Percentiles rank a stretch among this genome's conserved stretches.
phyloP scores from a whole-genome alignment of 2,113 vertebrate species.

The Lates calcarifer region DNA sequence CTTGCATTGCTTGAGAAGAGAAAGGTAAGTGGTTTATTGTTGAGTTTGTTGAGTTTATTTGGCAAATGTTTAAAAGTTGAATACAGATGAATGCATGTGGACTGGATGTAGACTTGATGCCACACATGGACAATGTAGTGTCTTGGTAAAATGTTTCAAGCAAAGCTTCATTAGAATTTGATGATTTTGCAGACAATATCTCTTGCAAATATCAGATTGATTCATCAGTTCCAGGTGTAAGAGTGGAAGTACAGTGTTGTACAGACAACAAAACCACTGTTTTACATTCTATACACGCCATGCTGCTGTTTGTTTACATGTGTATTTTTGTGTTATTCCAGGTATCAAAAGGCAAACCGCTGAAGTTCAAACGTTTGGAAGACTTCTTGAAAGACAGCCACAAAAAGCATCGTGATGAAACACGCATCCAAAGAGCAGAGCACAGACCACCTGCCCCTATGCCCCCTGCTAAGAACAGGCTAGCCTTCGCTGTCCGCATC shows the following conservation, averaged over 20 bases:
- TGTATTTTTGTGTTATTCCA: slow-evolving; percentile 45
- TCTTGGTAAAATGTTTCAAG: not conserved
- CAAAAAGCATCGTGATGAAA: slow-evolving; percentile 83
- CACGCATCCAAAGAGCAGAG: slow-evolving; percentile 83
- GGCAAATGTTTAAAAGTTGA: not conserved
- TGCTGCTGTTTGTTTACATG: not conserved
- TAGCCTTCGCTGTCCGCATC: slow-evolving; percentile 91
- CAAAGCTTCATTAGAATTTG: not conserved
- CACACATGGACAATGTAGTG: not conserved
- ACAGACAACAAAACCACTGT: no score
- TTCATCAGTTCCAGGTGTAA: no score
- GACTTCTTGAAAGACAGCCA: slow-evolving; percentile 88
- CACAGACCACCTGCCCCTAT: slow-evolving; percentile 76
- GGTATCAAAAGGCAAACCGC: slow-evolving; percentile 85
- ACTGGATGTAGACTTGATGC: not conserved
- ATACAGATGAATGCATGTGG: not conserved
- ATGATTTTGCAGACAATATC: not conserved
- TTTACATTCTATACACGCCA: no score
- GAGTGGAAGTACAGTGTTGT: no score
- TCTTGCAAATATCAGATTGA: no score
- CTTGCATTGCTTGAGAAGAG: slow-evolving; percentile 90
- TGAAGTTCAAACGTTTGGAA: slow-evolving; percentile 92
- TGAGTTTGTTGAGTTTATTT: no score
- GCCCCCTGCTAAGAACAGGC: slow-evolving; percentile 82
- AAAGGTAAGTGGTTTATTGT: slow-evolving; percentile 84